Conservation (phyloP, 2,797 vertebrate species). For the Mormyrops boulengeri region DNA sequence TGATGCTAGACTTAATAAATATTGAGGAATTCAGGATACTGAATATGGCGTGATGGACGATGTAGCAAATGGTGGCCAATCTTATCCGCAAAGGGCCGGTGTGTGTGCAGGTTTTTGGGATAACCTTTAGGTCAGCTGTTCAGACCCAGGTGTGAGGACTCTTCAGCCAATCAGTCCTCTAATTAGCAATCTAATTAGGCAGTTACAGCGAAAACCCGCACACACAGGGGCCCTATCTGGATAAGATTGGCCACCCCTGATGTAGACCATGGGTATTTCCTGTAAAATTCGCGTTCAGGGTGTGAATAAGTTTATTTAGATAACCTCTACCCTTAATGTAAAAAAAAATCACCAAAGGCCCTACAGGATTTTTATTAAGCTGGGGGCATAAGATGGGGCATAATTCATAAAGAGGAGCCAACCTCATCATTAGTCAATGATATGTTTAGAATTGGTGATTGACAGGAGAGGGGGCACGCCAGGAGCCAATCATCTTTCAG, state of each 20-base stretch:
- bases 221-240: too few relatives aligned
- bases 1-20: background rate
- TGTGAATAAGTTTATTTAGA: background rate
- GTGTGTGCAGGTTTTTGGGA: too few relatives aligned
- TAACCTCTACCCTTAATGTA: background rate
- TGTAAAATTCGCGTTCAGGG: background rate
- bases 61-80: too few relatives aligned
- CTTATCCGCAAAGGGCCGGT: too few relatives aligned
- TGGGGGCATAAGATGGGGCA: background rate
- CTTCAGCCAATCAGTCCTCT: too few relatives aligned
- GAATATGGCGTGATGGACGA: background rate
- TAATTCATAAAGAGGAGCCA: background rate
- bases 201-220: too few relatives aligned
- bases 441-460: background rate
- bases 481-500: background rate
- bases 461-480: background rate
- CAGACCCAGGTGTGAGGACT: too few relatives aligned
- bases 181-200: too few relatives aligned
- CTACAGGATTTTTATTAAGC: background rate
- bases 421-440: background rate
- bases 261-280: background rate
- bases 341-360: background rate
- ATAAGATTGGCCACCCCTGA: too few relatives aligned
- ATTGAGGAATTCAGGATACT: background rate
- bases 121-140: too few relatives aligned